Base-by-base conservation (phyloP, 2,888 invertebrate species). In the Hyles lineata region DNA sequence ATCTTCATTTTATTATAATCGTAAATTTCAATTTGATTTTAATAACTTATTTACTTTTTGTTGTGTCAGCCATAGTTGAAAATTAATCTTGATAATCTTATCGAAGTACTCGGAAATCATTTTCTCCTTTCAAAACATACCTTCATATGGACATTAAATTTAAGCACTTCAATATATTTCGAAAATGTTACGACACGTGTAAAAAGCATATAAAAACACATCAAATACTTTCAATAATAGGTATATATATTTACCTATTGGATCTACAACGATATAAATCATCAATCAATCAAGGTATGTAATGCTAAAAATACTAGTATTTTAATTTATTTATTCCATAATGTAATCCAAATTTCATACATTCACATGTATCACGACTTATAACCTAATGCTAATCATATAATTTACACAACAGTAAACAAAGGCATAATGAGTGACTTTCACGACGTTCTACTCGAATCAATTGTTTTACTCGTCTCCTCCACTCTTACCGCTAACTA, bases 11-110 rank as follows among this genome's bases (percentile, higher is more conserved):
- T 92, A 94, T 90, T 90, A 87, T 87, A 87, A 89, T 89, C 92
- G 89, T 94, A 92, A 93, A 93, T 92, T 89, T 87, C 85, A 87
- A 90, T 92, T 91, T 90, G 87, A 91, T 91, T 91, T 92, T 92
- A 92, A 93, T 92, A 90, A 91, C 91, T 92, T 91, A 92, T 91
- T 92, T 90, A 90, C 87, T 85, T 86, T 85, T 87, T 85, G 82
- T 85, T 77, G 76, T 83, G 80, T 85, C 79, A 80, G 78, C 75
- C 79, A 80, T 84, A 86, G 87, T 84, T 84, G 82, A 86, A 85
- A 88, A 89, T 88, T 87, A 89, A 89, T 90, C 87, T 87, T 86
- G 77, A 84, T 88, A 87, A 89, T 90, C 87, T 84, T 81, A 83
- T 86, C 80, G 82, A 81, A 82, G 78, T 81, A 81, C 83, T 78